Base-by-base conservation (phyloP, 2,113 vertebrate genomes). In the Equus przewalskii region DNA sequence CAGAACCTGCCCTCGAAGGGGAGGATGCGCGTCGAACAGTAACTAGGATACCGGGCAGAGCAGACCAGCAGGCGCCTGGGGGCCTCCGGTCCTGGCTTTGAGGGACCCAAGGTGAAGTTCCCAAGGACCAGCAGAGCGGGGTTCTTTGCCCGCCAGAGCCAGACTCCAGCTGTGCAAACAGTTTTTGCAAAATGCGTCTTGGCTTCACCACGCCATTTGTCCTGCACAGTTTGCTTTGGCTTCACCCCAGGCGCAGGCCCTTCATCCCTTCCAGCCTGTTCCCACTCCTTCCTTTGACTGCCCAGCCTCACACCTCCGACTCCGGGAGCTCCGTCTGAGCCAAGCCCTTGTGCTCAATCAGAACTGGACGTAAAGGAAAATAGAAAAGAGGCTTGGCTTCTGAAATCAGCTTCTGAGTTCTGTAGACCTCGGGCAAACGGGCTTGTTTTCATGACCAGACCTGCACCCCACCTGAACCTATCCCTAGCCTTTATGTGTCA, bases 131-230 rank as follows among this genome's bases (percentile, higher is more conserved):
- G 79, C 46, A 46, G 73, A 96, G 86, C 51, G 60, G 46, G 91
- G 33, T 85, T 93, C 92, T 84, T 56, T 89, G 92, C 70, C 60
- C 6, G 70, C 67, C 86, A 96, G 82, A 41, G 75, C 90, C 90
- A 8, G 75, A 64, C 86, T 97, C 94, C 97, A 97, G 96, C 98
- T 97, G 97, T 96, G 93, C 97, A 98, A 97, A 98, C 94, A 96
- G 73, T 87, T 80, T 98, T 94, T 91, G 89, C 92, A 80, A 18
- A 95, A 70, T 69, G 79, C 79, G 46, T 73, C 95, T 97, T 97
- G 97, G 97, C 97, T 28, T 94, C 83, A 54, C 56, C 49, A 10
- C 54, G 67, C 49, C 95, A 79, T 98, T 97, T 96, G 95, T 98
- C 95, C 93, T 84, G 86, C 44, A 70, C 41, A 81, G 96, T 98